A percentile compares a stretch with the other conserved stretches of the same genome.
phyloP scores from a whole-genome alignment of 2,113 vertebrate genomes.

The Ancistrus triradiatus region DNA sequence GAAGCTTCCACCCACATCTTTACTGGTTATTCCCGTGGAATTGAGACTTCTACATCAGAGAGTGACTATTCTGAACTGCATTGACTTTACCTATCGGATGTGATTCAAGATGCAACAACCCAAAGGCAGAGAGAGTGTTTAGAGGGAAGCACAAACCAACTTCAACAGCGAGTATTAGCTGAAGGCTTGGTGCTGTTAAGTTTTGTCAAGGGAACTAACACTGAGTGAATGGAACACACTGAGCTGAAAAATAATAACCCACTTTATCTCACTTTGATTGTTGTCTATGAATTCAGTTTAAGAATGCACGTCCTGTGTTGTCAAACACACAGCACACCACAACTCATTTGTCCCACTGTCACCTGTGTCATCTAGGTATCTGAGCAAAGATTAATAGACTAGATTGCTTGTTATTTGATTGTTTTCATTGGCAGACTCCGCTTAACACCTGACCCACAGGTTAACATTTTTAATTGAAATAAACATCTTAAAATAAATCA shows the following conservation, averaged over 20 bases:
- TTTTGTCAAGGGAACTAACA: not conserved
- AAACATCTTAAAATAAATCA: slow-evolving; percentile 27
- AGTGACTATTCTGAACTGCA: too few relatives aligned
- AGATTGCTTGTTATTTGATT: slow-evolving; percentile 4
- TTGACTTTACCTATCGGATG: too few relatives aligned
- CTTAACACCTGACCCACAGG: slow-evolving; percentile 8
- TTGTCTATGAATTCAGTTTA: too few relatives aligned
- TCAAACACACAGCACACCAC: not conserved
- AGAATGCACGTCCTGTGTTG: not conserved
- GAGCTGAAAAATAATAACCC: too few relatives aligned
- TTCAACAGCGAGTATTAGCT: not conserved
- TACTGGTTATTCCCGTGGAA: too few relatives aligned
- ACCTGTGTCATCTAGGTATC: not conserved
- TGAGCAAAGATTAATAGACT: not conserved
- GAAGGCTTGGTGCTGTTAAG: not conserved
- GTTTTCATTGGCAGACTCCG: not conserved
- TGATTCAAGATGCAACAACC: too few relatives aligned
- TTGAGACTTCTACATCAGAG: too few relatives aligned
- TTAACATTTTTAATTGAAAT: slow-evolving; percentile 29
- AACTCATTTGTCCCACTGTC: not conserved
- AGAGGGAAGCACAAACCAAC: not conserved
- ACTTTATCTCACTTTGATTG: too few relatives aligned
- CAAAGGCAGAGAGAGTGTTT: not conserved
- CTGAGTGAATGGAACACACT: too few relatives aligned
- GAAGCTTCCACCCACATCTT: too few relatives aligned